A percentile compares a stretch with the other conserved stretches of the same genome.
phyloP scores from a whole-genome alignment of 1,140 invertebrate species.

The Amyelois transitella region DNA sequence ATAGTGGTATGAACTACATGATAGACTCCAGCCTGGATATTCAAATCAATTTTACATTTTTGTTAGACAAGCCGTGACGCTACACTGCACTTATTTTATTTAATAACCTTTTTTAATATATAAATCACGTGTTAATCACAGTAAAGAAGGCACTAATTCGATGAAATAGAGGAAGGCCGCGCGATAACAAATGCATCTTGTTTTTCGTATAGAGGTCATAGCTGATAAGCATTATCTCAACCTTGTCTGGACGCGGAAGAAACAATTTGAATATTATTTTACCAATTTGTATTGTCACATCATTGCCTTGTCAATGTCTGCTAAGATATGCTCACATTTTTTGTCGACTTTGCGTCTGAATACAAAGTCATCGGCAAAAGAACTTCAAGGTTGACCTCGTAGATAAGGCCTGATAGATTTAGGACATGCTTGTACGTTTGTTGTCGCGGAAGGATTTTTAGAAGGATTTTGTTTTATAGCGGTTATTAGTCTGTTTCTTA shows the following conservation, averaged over 20 bases:
- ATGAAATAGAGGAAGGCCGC: slow-evolving; percentile 33
- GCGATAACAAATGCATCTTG: slow-evolving; percentile 51
- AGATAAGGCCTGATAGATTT: slow-evolving; percentile 61
- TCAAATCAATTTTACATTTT: too few species aligned
- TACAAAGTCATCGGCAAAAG: slow-evolving; percentile 53
- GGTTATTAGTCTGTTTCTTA: background rate
- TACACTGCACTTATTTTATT: too few species aligned
- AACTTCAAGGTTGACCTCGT: slow-evolving; percentile 62
- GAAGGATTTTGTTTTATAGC: slow-evolving; percentile 3
- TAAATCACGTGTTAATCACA: too few species aligned
- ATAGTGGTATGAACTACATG: too few species aligned
- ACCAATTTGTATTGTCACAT: slow-evolving; percentile 32
- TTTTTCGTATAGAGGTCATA: slow-evolving; percentile 46
- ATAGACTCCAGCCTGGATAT: too few species aligned
- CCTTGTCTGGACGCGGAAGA: slow-evolving; percentile 51
- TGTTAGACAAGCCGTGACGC: too few species aligned
- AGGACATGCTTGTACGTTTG: slow-evolving; percentile 31
- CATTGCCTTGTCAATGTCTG: slow-evolving; percentile 10
- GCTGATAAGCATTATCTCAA: slow-evolving; percentile 50
- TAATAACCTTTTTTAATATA: too few species aligned
- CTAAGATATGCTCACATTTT: slow-evolving; percentile 26
- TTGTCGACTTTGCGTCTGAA: slow-evolving; percentile 38
- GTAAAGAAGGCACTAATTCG: too few species aligned
- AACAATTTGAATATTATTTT: slow-evolving; percentile 35
- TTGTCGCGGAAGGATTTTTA: slow-evolving; percentile 30